A percentile compares a stretch with the other conserved stretches of the same genome.
Evolutionary conservation across 2,113 vertebrate genomes (phyloP).

Genomic region (Nibea coibor): DNA sequence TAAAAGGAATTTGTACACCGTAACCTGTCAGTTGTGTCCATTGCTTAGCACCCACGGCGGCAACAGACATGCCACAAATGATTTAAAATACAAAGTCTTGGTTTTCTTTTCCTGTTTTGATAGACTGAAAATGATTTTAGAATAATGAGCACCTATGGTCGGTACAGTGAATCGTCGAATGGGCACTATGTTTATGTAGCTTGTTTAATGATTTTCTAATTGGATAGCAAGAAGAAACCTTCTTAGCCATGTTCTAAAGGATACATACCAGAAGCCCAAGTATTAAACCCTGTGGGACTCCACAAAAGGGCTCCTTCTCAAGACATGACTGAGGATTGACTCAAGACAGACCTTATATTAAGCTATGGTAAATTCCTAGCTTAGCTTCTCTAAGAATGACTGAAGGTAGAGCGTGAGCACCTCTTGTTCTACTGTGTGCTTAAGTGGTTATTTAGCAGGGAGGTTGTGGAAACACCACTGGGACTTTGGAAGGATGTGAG

Average conservation of each 20-base stretch:
- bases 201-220: background rate
- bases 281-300: background rate
- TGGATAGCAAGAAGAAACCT: background rate
- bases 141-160: too few relatives aligned
- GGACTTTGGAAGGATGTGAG: background rate
- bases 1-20: too few relatives aligned
- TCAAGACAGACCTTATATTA: background rate
- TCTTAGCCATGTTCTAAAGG: background rate
- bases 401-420: background rate
- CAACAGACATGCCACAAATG: too few relatives aligned
- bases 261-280: background rate
- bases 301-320: too few relatives aligned
- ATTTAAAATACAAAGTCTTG: too few relatives aligned
- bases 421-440: conserved; percentile 1
- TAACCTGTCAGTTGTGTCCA: too few relatives aligned
- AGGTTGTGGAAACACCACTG: background rate
- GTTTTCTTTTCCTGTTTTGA: too few relatives aligned
- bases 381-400: background rate
- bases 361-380: too few relatives aligned
- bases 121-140: too few relatives aligned
- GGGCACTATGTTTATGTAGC: background rate
- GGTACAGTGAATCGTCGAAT: too few relatives aligned
- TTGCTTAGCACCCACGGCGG: too few relatives aligned
- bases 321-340: too few relatives aligned
- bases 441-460: conserved; percentile 19